Evolutionary conservation across 2,113 vertebrate genomes (phyloP).

Genomic region (Epinephelus cyanopodus): DNA sequence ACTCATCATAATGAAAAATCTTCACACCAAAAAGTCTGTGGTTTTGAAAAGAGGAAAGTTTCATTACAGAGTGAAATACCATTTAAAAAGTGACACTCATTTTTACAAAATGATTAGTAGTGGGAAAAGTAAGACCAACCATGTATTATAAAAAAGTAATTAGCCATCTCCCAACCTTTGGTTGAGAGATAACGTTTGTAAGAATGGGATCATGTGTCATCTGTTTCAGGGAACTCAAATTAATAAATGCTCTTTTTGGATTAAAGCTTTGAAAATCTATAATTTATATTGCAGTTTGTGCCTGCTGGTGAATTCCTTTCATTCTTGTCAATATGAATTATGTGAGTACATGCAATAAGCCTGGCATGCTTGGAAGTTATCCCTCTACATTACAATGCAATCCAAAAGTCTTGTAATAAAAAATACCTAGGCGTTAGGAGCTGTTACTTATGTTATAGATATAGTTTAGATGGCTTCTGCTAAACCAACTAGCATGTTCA

Average conservation of each 20-base stretch:
- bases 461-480: too few species aligned
- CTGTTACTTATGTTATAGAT: too few species aligned
- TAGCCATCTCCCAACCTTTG: conserved; percentile 21
- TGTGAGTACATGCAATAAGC: not conserved
- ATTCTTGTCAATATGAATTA: conserved; percentile 14
- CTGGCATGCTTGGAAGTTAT: not conserved
- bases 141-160: conserved; percentile 33
- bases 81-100: conserved; percentile 30
- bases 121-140: conserved; percentile 32
- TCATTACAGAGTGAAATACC: conserved; percentile 46
- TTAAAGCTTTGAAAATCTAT: not conserved
- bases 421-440: too few species aligned
- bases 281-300: conserved; percentile 18
- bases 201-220: conserved; percentile 31
- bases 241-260: not conserved
- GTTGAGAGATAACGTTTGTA: conserved; percentile 27
- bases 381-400: not conserved
- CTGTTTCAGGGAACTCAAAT: conserved; percentile 27
- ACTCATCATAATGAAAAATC: conserved; percentile 75
- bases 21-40: conserved; percentile 54
- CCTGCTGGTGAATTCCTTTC: not conserved
- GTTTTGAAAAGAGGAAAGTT: conserved; percentile 54
- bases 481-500: too few species aligned
- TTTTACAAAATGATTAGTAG: conserved; percentile 31
- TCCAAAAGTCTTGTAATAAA: not conserved